A percentile compares a stretch with the other conserved stretches of the same genome.
Conservation (phyloP, 2,888 invertebrate species). For the Acleris literana region DNA sequence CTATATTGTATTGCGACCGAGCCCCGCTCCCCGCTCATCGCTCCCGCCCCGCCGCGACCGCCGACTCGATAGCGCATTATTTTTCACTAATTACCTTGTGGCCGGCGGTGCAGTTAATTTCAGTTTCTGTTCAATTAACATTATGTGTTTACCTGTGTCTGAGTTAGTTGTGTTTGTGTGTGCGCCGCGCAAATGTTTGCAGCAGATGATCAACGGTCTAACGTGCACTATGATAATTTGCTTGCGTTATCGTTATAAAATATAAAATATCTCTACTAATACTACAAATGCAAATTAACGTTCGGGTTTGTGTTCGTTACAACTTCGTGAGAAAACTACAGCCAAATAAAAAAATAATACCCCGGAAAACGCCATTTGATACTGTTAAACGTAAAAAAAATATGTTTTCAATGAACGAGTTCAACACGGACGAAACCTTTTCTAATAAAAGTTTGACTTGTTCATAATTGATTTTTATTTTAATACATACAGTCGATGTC, state of each 20-base stretch:
- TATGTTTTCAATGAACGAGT: too few species aligned
- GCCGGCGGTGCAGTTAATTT: conserved; percentile 40
- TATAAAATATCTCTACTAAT: too few species aligned
- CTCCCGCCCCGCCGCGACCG: conserved; percentile 14
- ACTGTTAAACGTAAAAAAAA: too few species aligned
- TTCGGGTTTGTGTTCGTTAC: too few species aligned
- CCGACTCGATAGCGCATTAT: conserved; percentile 41
- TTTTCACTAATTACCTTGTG: conserved; percentile 44
- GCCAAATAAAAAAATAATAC: too few species aligned
- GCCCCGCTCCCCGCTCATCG: conserved; percentile 13
- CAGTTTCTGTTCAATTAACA: conserved; percentile 44
- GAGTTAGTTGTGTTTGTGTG: conserved; percentile 12
- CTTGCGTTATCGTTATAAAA: neutral
- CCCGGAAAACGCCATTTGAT: too few species aligned
- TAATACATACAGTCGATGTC: too few species aligned
- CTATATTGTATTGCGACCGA: neutral
- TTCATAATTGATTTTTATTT: too few species aligned
- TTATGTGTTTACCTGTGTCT: conserved; percentile 38
- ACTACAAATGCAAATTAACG: too few species aligned
- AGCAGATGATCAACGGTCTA: conserved; percentile 26
- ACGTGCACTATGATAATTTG: conserved; percentile 11
- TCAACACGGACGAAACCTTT: too few species aligned
- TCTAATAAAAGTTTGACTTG: too few species aligned
- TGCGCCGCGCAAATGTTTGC: conserved; percentile 30
- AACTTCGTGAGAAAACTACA: too few species aligned